Percentiles rank a stretch among this genome's conserved stretches.
These are phyloP conservation scores for Sminthurinus aureus DNA, from an alignment of 2,888 invertebrate species.

Conservation along the genomic window DNA sequence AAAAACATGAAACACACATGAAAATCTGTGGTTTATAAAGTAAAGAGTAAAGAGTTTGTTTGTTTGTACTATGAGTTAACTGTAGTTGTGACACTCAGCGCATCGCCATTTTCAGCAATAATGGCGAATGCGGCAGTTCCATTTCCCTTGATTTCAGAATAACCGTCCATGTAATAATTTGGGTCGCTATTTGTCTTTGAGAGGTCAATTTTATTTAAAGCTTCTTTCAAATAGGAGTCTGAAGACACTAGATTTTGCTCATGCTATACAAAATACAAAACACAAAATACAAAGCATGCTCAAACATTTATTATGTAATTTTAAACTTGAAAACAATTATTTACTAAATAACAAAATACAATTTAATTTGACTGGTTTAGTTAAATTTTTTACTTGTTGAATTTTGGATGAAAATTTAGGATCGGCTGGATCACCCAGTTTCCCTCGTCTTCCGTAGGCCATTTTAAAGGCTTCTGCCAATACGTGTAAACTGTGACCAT, in stretches of 20 bases:
- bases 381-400: no score
- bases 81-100: not conserved
- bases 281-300: no score
- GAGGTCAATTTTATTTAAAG: not conserved
- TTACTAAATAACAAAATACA: no score
- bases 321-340: no score
- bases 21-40: not conserved
- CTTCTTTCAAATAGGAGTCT: not conserved
- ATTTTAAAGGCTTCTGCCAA: conserved; percentile 89
- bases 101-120: not conserved
- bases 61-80: not conserved
- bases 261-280: not conserved
- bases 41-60: no score
- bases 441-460: conserved; percentile 83
- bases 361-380: no score
- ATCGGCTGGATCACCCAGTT: conserved; percentile 76
- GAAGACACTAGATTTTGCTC: not conserved
- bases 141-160: not conserved
- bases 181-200: not conserved
- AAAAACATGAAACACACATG: no score
- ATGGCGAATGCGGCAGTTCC: not conserved
- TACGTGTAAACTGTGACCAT: conserved; percentile 75
- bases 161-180: not conserved
- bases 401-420: no score
- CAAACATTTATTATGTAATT: no score